Evolutionary conservation across 2,888 invertebrate genomes (phyloP).

Genomic region (Epistrophe grossulariae): DNA sequence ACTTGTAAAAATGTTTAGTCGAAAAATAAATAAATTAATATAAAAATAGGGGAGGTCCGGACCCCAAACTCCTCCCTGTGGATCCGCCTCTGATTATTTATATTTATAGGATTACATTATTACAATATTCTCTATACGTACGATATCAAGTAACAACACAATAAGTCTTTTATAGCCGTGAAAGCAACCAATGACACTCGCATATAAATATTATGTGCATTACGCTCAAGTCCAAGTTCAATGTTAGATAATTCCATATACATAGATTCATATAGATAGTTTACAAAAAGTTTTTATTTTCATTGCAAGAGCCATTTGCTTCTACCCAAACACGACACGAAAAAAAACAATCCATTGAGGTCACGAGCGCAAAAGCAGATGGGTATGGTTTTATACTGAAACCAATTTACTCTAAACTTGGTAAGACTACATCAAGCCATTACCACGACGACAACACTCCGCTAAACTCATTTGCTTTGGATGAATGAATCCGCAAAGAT

Average conservation of each 20-base stretch:
- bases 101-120: too few relatives aligned
- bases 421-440: conserved; percentile 27
- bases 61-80: too few relatives aligned
- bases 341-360: conserved; percentile 45
- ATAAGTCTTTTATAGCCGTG: conserved; percentile 3
- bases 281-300: background rate
- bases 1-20: too few relatives aligned
- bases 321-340: conserved; percentile 20
- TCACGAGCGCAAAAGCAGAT: conserved; percentile 59
- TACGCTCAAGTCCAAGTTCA: conserved; percentile 65
- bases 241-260: conserved; percentile 54
- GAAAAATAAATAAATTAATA: too few relatives aligned
- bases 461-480: conserved; percentile 48
- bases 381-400: conserved; percentile 26
- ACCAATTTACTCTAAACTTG: conserved; percentile 30
- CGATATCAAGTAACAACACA: background rate
- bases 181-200: conserved; percentile 17
- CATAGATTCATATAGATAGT: conserved; percentile 13
- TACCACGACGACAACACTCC: conserved; percentile 39
- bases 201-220: background rate
- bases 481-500: conserved; percentile 60
- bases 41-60: too few relatives aligned
- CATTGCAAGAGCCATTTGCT: background rate
- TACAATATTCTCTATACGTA: too few relatives aligned
- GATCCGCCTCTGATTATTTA: too few relatives aligned